Evolutionary conservation across 2,113 vertebrate species (phyloP).

Genomic region (Crotophaga sulcirostris): DNA sequence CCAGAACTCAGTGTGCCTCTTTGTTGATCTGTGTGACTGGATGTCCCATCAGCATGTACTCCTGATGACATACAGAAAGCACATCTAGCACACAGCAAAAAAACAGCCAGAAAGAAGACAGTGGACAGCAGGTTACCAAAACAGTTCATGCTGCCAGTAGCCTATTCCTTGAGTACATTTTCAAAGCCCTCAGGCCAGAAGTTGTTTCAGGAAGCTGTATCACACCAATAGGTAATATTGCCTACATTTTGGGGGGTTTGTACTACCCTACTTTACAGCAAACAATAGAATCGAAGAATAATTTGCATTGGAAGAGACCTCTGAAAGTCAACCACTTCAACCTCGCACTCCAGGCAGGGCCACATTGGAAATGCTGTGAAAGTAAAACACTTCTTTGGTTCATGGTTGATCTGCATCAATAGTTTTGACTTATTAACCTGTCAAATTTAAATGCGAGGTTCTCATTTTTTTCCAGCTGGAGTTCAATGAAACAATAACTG

Average conservation of each 20-base stretch:
- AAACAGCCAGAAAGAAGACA: not conserved
- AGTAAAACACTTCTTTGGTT: not conserved
- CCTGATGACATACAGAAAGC: not conserved
- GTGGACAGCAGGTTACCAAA: not conserved
- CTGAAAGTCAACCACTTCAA: not conserved
- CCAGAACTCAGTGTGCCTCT: not conserved
- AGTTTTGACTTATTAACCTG: not conserved
- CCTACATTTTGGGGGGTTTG: not conserved
- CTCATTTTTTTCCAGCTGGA: not conserved
- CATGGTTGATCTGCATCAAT: not conserved
- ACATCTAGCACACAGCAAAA: not conserved
- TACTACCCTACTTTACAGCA: not conserved
- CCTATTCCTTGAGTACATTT: not conserved
- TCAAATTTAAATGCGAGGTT: not conserved
- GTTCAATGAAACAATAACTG: not conserved
- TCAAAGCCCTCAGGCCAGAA: not conserved
- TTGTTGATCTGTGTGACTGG: rapidly evolving
- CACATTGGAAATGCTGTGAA: not conserved
- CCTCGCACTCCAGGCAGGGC: not conserved
- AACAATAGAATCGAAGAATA: not conserved
- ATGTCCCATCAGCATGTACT: not conserved
- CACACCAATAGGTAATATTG: not conserved
- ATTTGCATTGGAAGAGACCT: not conserved
- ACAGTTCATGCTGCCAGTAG: not conserved
- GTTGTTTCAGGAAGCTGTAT: not conserved